These are phyloP conservation scores for Leucoraja ocellata DNA, from an alignment of 2,797 vertebrate species.

Conservation along the genomic window DNA sequence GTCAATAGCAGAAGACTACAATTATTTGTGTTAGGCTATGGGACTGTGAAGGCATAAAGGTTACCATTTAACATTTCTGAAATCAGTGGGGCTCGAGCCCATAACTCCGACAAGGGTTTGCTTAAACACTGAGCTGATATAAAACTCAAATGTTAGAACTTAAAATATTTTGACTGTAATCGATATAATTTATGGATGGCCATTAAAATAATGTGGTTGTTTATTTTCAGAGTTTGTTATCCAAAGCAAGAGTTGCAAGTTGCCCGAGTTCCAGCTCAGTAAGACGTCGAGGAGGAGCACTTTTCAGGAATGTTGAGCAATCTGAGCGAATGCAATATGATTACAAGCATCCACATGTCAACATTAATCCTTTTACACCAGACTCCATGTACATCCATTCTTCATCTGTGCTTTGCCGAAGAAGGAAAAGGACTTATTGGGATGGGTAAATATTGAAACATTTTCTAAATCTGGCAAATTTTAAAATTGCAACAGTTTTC, in stretches of 20 bases:
- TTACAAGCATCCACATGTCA: constrained; percentile 76
- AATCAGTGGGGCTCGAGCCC: not conserved
- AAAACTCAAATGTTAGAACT: not conserved
- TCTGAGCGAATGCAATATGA: constrained; percentile 60
- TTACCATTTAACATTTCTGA: not conserved
- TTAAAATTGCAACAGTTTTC: not conserved
- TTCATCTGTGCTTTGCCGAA: constrained; percentile 72
- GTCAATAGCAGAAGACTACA: not conserved
- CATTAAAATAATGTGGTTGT: not conserved
- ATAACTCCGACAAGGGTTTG: not conserved
- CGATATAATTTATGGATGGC: not conserved
- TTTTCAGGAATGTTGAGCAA: constrained; percentile 78
- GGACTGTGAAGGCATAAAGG: not conserved
- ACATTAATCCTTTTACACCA: constrained; percentile 96
- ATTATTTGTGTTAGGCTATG: not conserved
- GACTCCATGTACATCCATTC: constrained; percentile 86
- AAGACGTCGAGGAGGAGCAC: constrained; percentile 69
- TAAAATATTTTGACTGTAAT: not conserved
- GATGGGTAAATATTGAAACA: constrained; percentile 72
- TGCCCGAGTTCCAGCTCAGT: constrained; percentile 58
- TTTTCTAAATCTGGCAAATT: not conserved
- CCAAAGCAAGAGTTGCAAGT: constrained; percentile 68
- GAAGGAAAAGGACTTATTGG: constrained; percentile 84
- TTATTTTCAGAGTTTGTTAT: constrained; percentile 78
- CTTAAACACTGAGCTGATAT: not conserved